Base-by-base conservation (phyloP, 2,113 vertebrate genomes). In the Egretta garzetta region DNA sequence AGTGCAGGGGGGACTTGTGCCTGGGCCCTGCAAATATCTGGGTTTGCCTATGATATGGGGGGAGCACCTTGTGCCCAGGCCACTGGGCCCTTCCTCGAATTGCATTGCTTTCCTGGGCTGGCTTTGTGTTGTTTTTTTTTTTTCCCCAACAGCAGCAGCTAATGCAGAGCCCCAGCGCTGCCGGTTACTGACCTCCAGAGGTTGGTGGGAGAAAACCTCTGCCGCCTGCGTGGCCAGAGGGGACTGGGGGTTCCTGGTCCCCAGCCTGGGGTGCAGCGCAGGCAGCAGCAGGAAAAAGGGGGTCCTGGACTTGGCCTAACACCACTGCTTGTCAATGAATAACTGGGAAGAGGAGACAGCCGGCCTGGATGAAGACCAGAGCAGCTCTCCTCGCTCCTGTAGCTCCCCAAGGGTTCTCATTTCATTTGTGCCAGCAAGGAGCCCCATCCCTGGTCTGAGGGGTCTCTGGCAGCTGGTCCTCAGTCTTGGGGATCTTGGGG, bases 111-210 rank as follows among this genome's bases (percentile, higher is more conserved):
- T 62, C 32, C 37, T 67, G 74, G 76, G 6, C 5, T 3, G 8
- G 7, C 3, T 28, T n/a, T 30, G 35, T 6, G 45, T 35, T 23
- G 6, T 49, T 30, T 27, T 71, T 26, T 37, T 14, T 12, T 16
- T 32, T 45, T 7, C 5, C 17, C 28, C 66, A 14, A n/a, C 1
- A 2, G 67, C 72, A 72, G 56, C 52, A 15, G 62, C 39, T 33
- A 4, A 27, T 0, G 27, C 62, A 18, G 63, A 60, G 76, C 77
- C 60, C 74, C 81, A 72, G 45, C 2, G 37, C 87, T 94, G 93
- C 76, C 2, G 28, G 50, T 86, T 96, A 93, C 85, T 96, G 96
- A 96, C 96, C 93, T 90, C 92, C 92, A 95, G 92, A 96, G 92
- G 95, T 5, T 68, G 94, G 64, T 79, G 66, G 19, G 74, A 32